Evolutionary conservation across 2,113 vertebrate genomes (phyloP).

Genomic region (Emydocephalus ijimae): DNA sequence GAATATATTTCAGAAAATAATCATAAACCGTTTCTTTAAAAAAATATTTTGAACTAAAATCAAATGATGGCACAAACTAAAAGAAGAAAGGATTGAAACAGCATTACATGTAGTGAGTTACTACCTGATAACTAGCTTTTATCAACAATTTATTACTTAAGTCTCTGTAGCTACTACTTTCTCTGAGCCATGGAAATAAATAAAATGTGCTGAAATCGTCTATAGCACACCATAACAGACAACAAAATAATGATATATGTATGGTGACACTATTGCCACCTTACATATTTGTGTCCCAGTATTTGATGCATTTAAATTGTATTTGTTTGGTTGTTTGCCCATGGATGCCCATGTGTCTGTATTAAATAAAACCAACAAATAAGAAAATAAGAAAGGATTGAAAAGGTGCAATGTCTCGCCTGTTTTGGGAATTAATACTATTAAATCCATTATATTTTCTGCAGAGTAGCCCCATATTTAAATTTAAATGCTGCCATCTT

Average conservation of each 20-base stretch:
- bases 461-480: not conserved
- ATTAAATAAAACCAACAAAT: not conserved
- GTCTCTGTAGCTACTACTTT: not conserved
- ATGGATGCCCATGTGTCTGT: not conserved
- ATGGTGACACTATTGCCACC: not conserved
- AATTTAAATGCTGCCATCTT: slow-evolving; percentile 69
- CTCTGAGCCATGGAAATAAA: not conserved
- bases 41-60: not conserved
- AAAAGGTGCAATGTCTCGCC: not conserved
- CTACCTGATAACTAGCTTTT: not conserved
- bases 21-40: not conserved
- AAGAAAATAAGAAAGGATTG: not conserved
- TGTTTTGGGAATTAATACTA: not conserved
- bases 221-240: not conserved
- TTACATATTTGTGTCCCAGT: not conserved
- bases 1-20: not conserved
- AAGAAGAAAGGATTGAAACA: not conserved
- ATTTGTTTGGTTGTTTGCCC: not conserved
- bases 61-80: not conserved
- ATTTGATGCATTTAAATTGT: not conserved
- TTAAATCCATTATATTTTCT: not conserved
- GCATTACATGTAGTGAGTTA: not conserved
- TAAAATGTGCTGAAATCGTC: not conserved
- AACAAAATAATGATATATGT: not conserved
- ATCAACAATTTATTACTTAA: not conserved